Conservation (phyloP, 1,140 invertebrate species). For the Triops longicaudatus region DNA sequence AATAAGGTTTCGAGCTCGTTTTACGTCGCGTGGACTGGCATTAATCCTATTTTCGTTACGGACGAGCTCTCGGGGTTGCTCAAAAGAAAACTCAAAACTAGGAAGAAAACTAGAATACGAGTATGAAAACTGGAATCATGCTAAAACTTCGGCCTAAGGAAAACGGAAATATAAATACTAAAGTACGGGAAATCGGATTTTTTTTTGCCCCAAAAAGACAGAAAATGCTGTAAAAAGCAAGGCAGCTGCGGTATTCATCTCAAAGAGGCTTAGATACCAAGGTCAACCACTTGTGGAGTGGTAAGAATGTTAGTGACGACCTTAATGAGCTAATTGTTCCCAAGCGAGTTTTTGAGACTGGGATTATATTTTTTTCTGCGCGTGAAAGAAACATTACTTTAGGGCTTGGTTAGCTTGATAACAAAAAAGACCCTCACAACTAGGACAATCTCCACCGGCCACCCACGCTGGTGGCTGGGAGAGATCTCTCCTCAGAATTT, state of each 20-base stretch:
- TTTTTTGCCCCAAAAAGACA: not conserved
- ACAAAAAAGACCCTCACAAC: not conserved
- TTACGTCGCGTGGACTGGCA: not conserved
- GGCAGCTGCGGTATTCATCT: not conserved
- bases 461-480: conserved; percentile 6
- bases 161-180: too few species aligned
- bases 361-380: not conserved
- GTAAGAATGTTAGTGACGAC: not conserved
- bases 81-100: too few species aligned
- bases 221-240: not conserved
- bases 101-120: too few species aligned
- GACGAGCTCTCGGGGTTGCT: not conserved
- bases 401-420: not conserved
- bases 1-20: not conserved
- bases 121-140: too few species aligned
- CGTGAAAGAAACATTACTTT: not conserved
- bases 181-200: too few species aligned
- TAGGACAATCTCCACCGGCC: not conserved
- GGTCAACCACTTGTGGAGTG: conserved; percentile 7
- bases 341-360: not conserved
- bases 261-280: not conserved
- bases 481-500: not conserved
- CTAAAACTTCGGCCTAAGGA: too few species aligned
- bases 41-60: not conserved
- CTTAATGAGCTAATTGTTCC: not conserved